Base-by-base conservation (phyloP, 2,113 vertebrate species). In the Rutilus rutilus region DNA sequence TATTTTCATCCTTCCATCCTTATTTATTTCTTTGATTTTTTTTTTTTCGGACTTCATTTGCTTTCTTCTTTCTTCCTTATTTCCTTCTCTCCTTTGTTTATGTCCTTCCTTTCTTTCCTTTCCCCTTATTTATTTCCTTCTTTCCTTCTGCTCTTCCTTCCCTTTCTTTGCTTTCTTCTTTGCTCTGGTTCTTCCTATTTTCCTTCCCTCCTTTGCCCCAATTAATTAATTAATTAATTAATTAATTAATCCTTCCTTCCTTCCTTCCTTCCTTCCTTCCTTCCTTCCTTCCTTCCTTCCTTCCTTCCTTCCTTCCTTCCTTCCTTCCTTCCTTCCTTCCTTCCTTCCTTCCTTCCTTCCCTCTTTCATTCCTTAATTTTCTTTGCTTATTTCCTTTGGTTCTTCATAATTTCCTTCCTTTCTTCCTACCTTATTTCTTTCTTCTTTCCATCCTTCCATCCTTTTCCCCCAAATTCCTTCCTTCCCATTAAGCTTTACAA, bases 81-180 rank as follows among this genome's bases (percentile, higher is more conserved):
- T 50, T 2, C n/a, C 7, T 50, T 11, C 3, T 6, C 85, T 85
- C 83, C 15, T 87, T 84, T 75, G 15, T 54, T 71, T 6, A 21
- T 7, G 5, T 27, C 27, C 25, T 30, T 27, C 25, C 9, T 73
- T 25, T 12, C 5, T 45, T 4, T 50, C 11, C 47, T 45, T 4
- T 50, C 11, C 12, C 39, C 0, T 2, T 65, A 12, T 27, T 11
- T 6, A n/a, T n/a, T n/a, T n/a, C n/a, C 27, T 5, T 64, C 7
- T 0, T 25, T 27, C 8, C 1, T 27, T 64, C 11, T 0, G 6
- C 11, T 64, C 21, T 23, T 75, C 23, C n/a, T 50, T 47, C 45
- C 4, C 15, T 57, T 57, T 57, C n/a, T 64, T 30, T 27, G n/a
- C 3, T 65, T 65, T 30, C 1, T 25, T 64, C 23, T 64, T 27